Evolutionary conservation across 1,140 invertebrate genomes (phyloP), one percentile per base, ranked within the genome.

Genomic region (Conus ventricosus): DNA sequence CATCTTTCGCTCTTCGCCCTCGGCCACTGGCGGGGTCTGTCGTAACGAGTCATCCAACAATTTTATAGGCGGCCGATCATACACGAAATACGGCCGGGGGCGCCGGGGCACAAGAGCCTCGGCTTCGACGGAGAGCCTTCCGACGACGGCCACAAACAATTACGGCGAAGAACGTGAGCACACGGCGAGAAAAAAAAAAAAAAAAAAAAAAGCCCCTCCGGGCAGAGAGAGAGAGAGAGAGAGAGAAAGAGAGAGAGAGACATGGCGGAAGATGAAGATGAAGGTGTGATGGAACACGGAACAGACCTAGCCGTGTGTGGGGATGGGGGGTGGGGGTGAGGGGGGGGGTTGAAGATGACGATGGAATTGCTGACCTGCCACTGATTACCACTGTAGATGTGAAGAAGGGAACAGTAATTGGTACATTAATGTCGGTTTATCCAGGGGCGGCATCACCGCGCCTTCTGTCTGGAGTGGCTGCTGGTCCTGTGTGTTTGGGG

Each of bases 51-150:
- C 82, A 84, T 60, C 51, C 23, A 63, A 67, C 82, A 84, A 84
- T 84, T 84, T 84, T 67, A 84, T 84, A 84, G 54, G 27, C 82
- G n/a, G 57, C 55, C 82, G 82, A 84, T 84, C 82, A 84, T 84
- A 84, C 82, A 39, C 57, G 82, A 84, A 84, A 60, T 84, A 25
- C 13, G 25, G 82, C 82, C 82, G 0, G 4, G 51, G 20, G 80
- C 39, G 51, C 15, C 5, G 80, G 13, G 27, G 3, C 25, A 53
- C 80, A 54, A 54, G 39, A 54, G 17, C 51, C 39, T 81, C 51
- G 15, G 39, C 80, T 8, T 23, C 23, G 15, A 51, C 80, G 5
- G 23, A 39, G 67, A 81, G 15, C 0, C 80, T 54, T 81, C 17
- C 39, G 51, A 54, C 51, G 10, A 54, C 51, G 53, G 80, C 80